Conservation (phyloP, 2,888 invertebrate species). For the Bellardia bayeri region DNA sequence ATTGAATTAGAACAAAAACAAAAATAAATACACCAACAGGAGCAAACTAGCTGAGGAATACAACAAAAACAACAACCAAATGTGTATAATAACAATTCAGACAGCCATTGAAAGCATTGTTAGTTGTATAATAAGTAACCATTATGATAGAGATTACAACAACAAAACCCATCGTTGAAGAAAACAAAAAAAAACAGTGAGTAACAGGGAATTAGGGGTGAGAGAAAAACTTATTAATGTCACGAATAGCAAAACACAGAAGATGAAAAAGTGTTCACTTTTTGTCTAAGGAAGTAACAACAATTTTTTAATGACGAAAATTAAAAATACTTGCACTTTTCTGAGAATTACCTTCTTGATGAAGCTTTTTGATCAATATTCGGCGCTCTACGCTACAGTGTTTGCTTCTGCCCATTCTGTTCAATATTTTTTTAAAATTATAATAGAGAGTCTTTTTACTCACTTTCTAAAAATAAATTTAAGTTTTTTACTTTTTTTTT, state of each 20-base stretch:
- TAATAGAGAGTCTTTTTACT: no score
- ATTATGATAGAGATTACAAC: slow-evolving; percentile 68
- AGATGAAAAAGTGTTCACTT: neutral
- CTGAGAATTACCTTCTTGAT: no score
- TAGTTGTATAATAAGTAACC: slow-evolving; percentile 69
- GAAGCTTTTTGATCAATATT: no score
- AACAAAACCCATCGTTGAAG: slow-evolving; percentile 44
- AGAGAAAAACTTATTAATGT: neutral
- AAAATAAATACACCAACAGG: neutral
- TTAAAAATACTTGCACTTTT: neutral
- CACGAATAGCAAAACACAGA: neutral
- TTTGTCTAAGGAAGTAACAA: slow-evolving; percentile 8
- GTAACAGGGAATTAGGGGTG: slow-evolving; percentile 20
- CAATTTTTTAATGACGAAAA: neutral
- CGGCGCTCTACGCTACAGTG: no score
- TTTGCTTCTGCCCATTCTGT: no score
- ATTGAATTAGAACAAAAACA: slow-evolving; percentile 34
- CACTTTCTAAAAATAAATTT: no score
- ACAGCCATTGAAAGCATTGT: slow-evolving; percentile 71
- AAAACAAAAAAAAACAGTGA: slow-evolving; percentile 10
- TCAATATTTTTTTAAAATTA: no score
- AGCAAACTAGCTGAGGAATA: neutral
- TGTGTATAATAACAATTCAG: slow-evolving; percentile 70
- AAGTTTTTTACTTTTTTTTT: no score
- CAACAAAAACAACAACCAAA: slow-evolving; percentile 29